Evolutionary conservation across 2,797 vertebrate species (phyloP), one percentile per base, ranked within the genome.

Genomic region (Phoxinus dragarum): DNA sequence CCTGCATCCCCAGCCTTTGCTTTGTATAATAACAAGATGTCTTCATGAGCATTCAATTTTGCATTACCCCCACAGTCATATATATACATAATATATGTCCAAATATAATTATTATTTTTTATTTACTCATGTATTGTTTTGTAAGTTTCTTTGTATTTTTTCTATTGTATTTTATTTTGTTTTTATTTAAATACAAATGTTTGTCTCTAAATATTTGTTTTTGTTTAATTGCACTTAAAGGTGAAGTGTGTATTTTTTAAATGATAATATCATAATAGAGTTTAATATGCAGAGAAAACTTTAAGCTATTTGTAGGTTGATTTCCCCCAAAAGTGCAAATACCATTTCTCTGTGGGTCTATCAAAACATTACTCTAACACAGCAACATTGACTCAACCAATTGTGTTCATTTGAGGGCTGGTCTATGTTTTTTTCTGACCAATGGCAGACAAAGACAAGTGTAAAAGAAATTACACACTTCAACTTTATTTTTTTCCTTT

Each of bases 181-280:
- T 27, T 59, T 61, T 78, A 61, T 79, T 79, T 64, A 31, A 31
- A 64, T 44, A 21, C 2, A 40, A 61, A 61, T 4, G 23, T 69
- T 38, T 88, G 14, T 75, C 31, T 64, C 23, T 34, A 44, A 67
- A 40, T 76, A 34, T 73, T 73, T 79, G 1, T 4, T 82, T 64
- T 52, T 73, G 59, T 44, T 44, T 44, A 47, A 59, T 5, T 78
- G 68, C 17, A 17, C 31, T 61, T 42, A n/a, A 47, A 69, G 38
- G 38, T 78, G 40, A 64, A 72, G 68, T 73, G 54, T 80, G 75
- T 47, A 1, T 36, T 77, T 77, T 74, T 47, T 42, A 3, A 47
- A 47, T 69, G 10, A 34, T 56, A 38, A 54, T 54, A 44, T 10
- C 27, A 44, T 44, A 44, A 9, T 10, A 44, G 14, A 12, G 36